Evolutionary conservation across 2,888 invertebrate genomes (phyloP).

Genomic region (Candidula unifasciata): DNA sequence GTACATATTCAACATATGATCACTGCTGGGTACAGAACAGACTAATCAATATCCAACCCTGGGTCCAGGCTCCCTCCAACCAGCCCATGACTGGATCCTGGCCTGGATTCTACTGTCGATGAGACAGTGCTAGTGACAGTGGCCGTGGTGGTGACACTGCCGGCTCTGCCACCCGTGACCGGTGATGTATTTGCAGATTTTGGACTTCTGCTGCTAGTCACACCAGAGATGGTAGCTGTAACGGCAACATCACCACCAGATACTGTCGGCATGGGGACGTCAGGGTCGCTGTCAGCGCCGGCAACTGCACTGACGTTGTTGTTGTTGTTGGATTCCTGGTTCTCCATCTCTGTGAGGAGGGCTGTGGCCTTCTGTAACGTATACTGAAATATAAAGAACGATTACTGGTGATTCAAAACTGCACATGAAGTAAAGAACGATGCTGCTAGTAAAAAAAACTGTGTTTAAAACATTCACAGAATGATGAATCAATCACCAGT

Average conservation of each 20-base stretch:
- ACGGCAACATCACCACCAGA: constrained; percentile 35
- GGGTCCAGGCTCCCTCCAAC: constrained; percentile 18
- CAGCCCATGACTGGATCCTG: constrained; percentile 24
- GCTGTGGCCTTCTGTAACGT: constrained; percentile 79
- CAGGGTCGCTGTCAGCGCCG: constrained; percentile 33
- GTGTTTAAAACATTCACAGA: too few relatives aligned
- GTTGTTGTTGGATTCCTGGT: constrained; percentile 55
- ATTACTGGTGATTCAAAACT: too few relatives aligned
- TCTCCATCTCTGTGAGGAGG: constrained; percentile 77
- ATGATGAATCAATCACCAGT: too few relatives aligned
- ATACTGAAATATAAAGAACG: constrained; percentile 71
- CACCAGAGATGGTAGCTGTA: constrained; percentile 3
- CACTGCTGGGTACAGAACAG: neutral
- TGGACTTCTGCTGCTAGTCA: neutral
- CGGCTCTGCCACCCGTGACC: neutral
- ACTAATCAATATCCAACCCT: constrained; percentile 24
- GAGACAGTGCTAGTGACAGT: constrained; percentile 33
- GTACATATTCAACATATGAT: too few relatives aligned
- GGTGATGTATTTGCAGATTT: constrained; percentile 10
- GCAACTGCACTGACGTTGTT: constrained; percentile 12
- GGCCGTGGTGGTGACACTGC: constrained; percentile 19
- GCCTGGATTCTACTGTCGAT: constrained; percentile 14
- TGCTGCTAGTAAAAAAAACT: too few relatives aligned
- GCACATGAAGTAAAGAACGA: too few relatives aligned
- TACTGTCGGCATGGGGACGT: constrained; percentile 7